Evolutionary conservation across 2,888 invertebrate species (phyloP).

Genomic region (Pyrochroa serraticornis): DNA sequence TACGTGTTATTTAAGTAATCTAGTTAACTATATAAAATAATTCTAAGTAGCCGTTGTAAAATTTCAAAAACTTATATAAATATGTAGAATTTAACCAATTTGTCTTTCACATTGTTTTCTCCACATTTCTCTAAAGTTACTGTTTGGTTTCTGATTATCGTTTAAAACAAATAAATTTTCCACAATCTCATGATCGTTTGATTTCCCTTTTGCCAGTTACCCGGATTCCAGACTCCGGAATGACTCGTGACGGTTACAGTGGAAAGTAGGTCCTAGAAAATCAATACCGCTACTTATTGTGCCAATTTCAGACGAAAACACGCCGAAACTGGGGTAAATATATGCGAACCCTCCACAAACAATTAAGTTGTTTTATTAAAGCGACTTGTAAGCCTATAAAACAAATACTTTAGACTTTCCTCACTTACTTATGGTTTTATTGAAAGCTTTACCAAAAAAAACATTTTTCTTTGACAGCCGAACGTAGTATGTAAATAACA

Average conservation of each 20-base stretch:
- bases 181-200: slow-evolving; percentile 11
- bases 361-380: slow-evolving; percentile 5
- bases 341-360: slow-evolving; percentile 8
- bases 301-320: slow-evolving; percentile 23
- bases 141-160: slow-evolving; percentile 25
- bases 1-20: slow-evolving; percentile 22
- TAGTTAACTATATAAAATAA: slow-evolving; percentile 28
- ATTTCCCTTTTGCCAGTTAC: not conserved
- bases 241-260: slow-evolving; percentile 17
- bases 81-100: slow-evolving; percentile 27
- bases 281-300: slow-evolving; percentile 23
- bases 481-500: too few species aligned
- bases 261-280: slow-evolving; percentile 24
- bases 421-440: too few species aligned
- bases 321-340: slow-evolving; percentile 25
- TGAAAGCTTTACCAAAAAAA: too few species aligned
- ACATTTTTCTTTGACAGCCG: too few species aligned
- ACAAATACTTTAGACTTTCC: too few species aligned
- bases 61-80: slow-evolving; percentile 24
- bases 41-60: slow-evolving; percentile 26
- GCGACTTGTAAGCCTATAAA: too few species aligned
- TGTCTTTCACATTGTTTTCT: slow-evolving; percentile 28
- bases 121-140: slow-evolving; percentile 21
- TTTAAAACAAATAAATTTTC: slow-evolving; percentile 31
- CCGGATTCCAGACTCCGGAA: slow-evolving; percentile 14